These are phyloP conservation scores for Ictalurus furcatus DNA, from an alignment of 2,113 vertebrate species.

Conservation along the genomic window DNA sequence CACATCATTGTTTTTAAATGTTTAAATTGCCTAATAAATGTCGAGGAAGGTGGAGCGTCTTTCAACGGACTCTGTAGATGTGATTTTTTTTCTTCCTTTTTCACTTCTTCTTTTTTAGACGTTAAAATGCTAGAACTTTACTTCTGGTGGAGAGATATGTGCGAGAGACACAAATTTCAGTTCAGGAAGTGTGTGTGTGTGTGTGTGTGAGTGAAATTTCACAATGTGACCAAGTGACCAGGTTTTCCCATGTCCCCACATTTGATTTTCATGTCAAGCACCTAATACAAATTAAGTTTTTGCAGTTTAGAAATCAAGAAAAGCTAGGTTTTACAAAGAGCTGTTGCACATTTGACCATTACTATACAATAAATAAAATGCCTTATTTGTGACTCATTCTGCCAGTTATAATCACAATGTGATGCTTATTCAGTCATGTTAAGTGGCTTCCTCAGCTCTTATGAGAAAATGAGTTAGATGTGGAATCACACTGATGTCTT, in stretches of 20 bases:
- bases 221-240: neutral
- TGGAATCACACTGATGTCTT: neutral
- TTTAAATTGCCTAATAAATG: neutral
- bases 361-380: neutral
- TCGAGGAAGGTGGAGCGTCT: neutral
- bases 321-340: neutral
- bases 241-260: neutral
- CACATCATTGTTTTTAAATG: neutral
- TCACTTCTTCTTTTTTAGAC: neutral
- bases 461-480: neutral
- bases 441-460: neutral
- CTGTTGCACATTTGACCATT: neutral
- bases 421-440: neutral
- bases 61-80: neutral
- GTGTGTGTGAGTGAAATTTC: neutral
- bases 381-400: neutral
- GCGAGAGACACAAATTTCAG: neutral
- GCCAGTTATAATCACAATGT: neutral
- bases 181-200: neutral
- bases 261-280: neutral
- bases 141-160: neutral
- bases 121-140: neutral
- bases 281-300: neutral
- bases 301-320: neutral
- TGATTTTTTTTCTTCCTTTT: neutral